A percentile compares a stretch with the other conserved stretches of the same genome.
These are phyloP conservation scores for Amphipoea lucens DNA, from an alignment of 2,888 invertebrate genomes.

Conservation along the genomic window DNA sequence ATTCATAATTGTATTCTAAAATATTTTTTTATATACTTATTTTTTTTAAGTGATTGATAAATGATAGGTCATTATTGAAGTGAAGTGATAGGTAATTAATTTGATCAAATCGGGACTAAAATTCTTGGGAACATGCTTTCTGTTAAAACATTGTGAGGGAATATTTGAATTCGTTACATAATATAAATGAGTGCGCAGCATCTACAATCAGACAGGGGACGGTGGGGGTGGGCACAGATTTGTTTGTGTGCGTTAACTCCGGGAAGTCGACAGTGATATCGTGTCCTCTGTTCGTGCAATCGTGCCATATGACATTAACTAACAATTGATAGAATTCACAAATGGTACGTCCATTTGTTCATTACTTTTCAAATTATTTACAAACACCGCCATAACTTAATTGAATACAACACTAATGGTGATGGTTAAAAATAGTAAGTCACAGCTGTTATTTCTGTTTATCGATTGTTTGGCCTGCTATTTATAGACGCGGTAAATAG, in stretches of 20 bases:
- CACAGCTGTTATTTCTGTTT: constrained; percentile 48
- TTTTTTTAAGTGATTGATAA: not conserved
- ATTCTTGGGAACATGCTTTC: not conserved
- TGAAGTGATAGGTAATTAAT: not conserved
- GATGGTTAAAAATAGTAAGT: not conserved
- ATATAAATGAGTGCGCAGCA: constrained; percentile 75
- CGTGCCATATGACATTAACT: not conserved
- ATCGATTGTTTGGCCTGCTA: constrained; percentile 25
- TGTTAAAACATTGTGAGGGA: constrained; percentile 6
- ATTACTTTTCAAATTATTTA: constrained; percentile 3
- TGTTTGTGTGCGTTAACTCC: constrained; percentile 67
- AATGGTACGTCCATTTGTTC: not conserved
- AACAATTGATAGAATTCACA: constrained; percentile 4
- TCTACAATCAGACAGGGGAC: constrained; percentile 65
- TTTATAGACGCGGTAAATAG: constrained; percentile 43
- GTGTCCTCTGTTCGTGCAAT: constrained; percentile 34
- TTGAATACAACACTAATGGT: constrained; percentile 1
- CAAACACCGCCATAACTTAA: constrained; percentile 1
- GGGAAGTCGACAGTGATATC: constrained; percentile 48
- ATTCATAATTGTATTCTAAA: not conserved
- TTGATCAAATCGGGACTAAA: not conserved
- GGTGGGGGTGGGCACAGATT: constrained; percentile 64
- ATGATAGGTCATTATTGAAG: too few relatives aligned
- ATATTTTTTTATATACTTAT: not conserved
- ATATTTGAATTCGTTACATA: constrained; percentile 69